Evolutionary conservation across 2,113 vertebrate species (phyloP), one percentile per base, ranked within the genome.

Genomic region (Spea multiplicata): DNA sequence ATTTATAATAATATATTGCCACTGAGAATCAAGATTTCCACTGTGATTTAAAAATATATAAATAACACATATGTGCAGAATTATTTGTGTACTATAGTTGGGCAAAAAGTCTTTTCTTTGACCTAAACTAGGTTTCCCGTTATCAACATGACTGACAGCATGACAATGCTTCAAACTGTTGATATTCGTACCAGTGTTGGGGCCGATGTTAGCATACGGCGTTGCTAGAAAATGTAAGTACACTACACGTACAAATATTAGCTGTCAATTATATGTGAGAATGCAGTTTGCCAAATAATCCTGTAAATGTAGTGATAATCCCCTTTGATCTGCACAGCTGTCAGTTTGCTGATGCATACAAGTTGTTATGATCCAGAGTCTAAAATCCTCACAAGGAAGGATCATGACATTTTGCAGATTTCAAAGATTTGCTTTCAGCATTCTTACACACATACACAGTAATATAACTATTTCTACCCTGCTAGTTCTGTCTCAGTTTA

Each of bases 321-420:
- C 55, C 45, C 14, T 77, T 44, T 77, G 66, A 77, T 44, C 48
- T 10, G 68, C 16, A 14, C 46, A 70, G 30, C 67, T 77, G 67
- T 77, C 67, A 77, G 46, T 70, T 62, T 77, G 55, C 53, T 77
- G 67, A 70, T 77, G 55, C 67, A 69, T 62, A 77, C 75, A 71
- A 55, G 55, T 70, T 77, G 66, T 77, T 49, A 69, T 76, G 66
- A 76, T 69, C 75, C 66, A 61, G 14, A 59, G 55, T 76, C 75
- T 61, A 69, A 76, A 76, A 62, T 44, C 16, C 53, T n/a, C 30
- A 16, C 75, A 62, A 70, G 53, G 68, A 67, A 77, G 9, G 12
- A 70, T 70, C 55, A 62, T 77, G 75, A 50, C 67, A 70, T 50
- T 77, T n/a, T 61, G 59, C 53, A 12, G 3, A 59, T 59, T 59